These are phyloP conservation scores for Tetrao urogallus DNA, from an alignment of 2,113 vertebrate species.

Conservation along the genomic window DNA sequence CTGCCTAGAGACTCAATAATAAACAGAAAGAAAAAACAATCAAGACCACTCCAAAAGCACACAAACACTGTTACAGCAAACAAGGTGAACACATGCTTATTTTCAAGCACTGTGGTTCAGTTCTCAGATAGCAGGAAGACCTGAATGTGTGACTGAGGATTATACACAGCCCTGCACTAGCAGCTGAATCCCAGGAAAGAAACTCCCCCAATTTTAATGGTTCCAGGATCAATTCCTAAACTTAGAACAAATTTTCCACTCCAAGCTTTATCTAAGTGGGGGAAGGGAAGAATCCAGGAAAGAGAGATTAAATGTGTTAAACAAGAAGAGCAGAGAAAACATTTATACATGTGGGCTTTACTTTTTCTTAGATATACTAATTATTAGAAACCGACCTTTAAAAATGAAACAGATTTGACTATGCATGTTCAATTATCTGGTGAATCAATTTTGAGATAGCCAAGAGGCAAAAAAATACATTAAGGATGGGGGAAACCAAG, in stretches of 20 bases:
- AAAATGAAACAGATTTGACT: background rate
- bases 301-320: background rate
- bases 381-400: background rate
- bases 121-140: background rate
- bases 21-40: background rate
- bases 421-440: background rate
- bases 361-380: background rate
- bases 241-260: background rate
- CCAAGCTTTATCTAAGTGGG: rapidly evolving
- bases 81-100: background rate
- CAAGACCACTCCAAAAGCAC: background rate
- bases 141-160: background rate
- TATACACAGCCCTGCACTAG: background rate
- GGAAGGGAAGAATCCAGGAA: background rate
- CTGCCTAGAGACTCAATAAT: background rate
- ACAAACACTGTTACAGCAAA: background rate
- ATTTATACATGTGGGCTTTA: background rate
- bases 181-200: background rate
- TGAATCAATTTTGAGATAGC: background rate
- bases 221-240: background rate
- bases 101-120: background rate
- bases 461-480: background rate
- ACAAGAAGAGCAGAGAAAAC: background rate
- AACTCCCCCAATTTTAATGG: background rate
- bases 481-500: background rate